Conservation (phyloP, 2,888 invertebrate species). For the Amiota mariae region DNA sequence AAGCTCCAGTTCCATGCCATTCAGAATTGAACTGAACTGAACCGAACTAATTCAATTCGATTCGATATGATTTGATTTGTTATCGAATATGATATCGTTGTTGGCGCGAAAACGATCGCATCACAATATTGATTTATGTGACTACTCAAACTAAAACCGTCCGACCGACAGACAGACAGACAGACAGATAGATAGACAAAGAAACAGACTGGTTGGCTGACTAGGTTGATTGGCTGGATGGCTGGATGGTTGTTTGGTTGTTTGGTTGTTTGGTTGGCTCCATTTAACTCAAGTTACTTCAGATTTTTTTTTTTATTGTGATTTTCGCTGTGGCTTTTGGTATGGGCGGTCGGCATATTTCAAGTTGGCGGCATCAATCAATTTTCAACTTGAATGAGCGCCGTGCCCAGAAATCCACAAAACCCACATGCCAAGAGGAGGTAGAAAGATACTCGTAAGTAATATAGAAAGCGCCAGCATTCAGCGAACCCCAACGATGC, state of each 20-base stretch:
- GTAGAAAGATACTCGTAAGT: background rate
- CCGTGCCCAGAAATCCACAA: slow-evolving; percentile 35
- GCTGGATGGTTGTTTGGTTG: no score
- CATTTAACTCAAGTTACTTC: no score
- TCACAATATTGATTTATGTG: slow-evolving; percentile 51
- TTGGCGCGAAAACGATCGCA: slow-evolving; percentile 33
- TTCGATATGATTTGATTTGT: background rate
- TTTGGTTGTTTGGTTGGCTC: no score
- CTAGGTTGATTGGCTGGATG: slow-evolving; percentile 33
- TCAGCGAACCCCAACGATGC: slow-evolving; percentile 10
- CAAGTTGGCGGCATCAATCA: slow-evolving; percentile 53
- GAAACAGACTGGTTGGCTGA: background rate
- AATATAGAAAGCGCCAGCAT: background rate
- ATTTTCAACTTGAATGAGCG: slow-evolving; percentile 52
- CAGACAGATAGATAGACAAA: background rate
- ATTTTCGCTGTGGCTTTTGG: no score
- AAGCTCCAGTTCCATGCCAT: no score
- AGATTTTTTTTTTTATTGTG: no score
- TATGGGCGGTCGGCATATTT: slow-evolving; percentile 35
- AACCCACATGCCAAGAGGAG: no score
- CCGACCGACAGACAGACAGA: no score
- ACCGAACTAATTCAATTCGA: slow-evolving; percentile 1
- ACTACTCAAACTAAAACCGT: no score
- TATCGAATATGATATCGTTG: slow-evolving; percentile 5
- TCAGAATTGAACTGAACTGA: background rate